Evolutionary conservation across 2,888 invertebrate species (phyloP), one percentile per base, ranked within the genome.

Genomic region (Harpalus rubripes): DNA sequence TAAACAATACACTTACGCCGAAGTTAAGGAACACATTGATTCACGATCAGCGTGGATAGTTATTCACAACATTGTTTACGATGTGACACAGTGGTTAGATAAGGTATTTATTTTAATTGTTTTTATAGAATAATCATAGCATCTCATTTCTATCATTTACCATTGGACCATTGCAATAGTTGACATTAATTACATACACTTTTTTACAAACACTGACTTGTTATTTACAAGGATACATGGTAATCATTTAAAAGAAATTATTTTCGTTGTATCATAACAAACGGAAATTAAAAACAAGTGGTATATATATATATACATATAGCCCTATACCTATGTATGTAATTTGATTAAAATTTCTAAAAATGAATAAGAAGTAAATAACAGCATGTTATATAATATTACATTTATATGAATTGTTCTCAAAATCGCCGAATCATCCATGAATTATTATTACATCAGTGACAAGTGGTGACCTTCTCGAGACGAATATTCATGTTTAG

Each of bases 41-140:
- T 92, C 91, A 86, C 92, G 92, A 86, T 92, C 92, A 81, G 91
- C 93, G 58, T 97, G 96, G 96, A 91, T 97, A 84, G 93, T 96
- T 59, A 96, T 97, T 89, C 95, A 96, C 89, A 95, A 96, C 89
- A 93, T 93, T 88, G 94, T 97, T 81, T 97, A 96, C 90, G 95
- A 97, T 91, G 95, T 97, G 8, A 95, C 96, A 0, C 91, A 92
- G 86, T 97, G 96, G 91, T 90, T 96, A 79, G 93, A 94, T 87
- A 96, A 97, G 94, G 96, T 96, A 92, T 91, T 89, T 26, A 26
- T 52, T 6, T 32, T 32, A 32, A 32, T 32, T 32, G 32, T 32
- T 22, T 22, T 22, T 22, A 5, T 3, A 32, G 3, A 32, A 32
- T 5, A 22, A 32, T 32, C 32, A 39, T 39, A 3, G 32, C 15